Percentiles rank a stretch among this genome's conserved stretches.
phyloP scores from a whole-genome alignment of 2,888 invertebrate species.

The Oeneis ivallda region DNA sequence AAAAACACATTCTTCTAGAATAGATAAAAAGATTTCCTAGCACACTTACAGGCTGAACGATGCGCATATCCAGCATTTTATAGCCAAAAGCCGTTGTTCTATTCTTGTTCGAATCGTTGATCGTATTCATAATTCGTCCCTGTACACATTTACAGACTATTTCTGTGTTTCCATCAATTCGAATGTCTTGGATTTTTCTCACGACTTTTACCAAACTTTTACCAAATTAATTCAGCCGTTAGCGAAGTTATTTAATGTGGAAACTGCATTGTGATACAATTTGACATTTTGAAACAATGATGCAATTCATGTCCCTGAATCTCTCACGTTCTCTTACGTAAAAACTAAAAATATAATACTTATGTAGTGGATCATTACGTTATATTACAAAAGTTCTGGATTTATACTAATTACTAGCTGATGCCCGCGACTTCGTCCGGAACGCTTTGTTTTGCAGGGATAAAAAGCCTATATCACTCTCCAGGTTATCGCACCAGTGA shows the following conservation, averaged over 20 bases:
- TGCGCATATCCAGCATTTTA: slow-evolving; percentile 19
- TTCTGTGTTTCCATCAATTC: neutral
- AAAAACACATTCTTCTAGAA: no score
- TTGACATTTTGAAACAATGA: neutral
- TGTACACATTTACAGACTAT: neutral
- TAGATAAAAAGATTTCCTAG: no score
- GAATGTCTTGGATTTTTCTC: neutral
- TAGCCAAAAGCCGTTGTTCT: slow-evolving; percentile 14
- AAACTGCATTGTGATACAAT: slow-evolving; percentile 3
- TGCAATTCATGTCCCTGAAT: no score
- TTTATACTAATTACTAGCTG: no score
- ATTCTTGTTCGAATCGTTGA: slow-evolving; percentile 15
- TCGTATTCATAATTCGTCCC: neutral
- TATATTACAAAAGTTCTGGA: no score
- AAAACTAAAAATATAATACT: no score
- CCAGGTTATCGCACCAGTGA: no score
- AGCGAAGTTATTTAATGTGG: neutral
- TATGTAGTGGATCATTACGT: no score
- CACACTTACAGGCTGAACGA: neutral
- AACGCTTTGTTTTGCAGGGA: no score
- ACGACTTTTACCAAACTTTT: slow-evolving; percentile 14
- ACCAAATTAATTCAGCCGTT: neutral
- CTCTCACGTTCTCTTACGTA: no score
- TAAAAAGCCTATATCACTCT: no score
- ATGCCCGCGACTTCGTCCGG: no score